phyloP scores from a whole-genome alignment of 2,888 invertebrate species.

The Phorcus lineatus region DNA sequence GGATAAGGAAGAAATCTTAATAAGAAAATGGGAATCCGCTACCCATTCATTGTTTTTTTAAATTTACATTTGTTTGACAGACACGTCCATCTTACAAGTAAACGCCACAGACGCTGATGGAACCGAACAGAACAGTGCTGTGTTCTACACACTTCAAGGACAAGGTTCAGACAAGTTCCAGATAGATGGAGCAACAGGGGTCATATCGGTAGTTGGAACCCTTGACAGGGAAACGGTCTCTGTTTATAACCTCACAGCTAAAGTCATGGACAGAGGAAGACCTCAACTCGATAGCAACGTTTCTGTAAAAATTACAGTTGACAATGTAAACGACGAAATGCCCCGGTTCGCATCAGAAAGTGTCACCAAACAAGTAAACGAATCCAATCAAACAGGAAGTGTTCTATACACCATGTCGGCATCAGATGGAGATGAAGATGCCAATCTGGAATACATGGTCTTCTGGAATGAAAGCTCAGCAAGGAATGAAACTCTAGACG shows the following conservation, averaged over 20 bases:
- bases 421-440: slow-evolving; percentile 75
- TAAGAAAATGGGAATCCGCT: no score
- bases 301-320: slow-evolving; percentile 81
- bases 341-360: slow-evolving; percentile 80
- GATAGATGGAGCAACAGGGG: slow-evolving; percentile 89
- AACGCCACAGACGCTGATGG: slow-evolving; percentile 64
- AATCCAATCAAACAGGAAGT: slow-evolving; percentile 23
- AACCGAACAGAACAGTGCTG: slow-evolving; percentile 84
- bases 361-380: slow-evolving; percentile 5
- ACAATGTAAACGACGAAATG: slow-evolving; percentile 93
- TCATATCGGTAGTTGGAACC: slow-evolving; percentile 90
- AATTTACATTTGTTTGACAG: no score
- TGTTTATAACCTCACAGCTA: slow-evolving; percentile 59
- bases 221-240: slow-evolving; percentile 87
- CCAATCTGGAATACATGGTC: slow-evolving; percentile 83
- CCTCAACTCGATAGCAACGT: slow-evolving; percentile 36
- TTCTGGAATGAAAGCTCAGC: slow-evolving; percentile 75
- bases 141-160: slow-evolving; percentile 91
- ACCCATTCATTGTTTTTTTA: no score
- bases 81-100: no score
- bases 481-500: neutral
- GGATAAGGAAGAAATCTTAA: no score
- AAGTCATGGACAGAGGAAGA: slow-evolving; percentile 67
- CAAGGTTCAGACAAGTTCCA: slow-evolving; percentile 95
- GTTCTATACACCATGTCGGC: slow-evolving; percentile 81